Conservation (phyloP, 2,797 vertebrate species). For the Enteromius treurensis region DNA sequence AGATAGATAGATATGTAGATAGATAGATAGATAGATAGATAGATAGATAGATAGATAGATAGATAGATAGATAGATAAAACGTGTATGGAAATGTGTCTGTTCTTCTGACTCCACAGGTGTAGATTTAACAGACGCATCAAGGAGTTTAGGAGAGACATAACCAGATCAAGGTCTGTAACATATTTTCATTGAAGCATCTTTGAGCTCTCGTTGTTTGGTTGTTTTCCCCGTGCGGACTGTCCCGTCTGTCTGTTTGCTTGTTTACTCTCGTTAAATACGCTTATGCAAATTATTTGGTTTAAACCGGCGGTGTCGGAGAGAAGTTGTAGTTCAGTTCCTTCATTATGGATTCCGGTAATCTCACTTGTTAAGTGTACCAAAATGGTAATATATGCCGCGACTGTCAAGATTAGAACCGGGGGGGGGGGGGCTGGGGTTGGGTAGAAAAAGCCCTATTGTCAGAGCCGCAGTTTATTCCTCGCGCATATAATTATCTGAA, state of each 20-base stretch:
- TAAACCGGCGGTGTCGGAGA: slow-evolving; percentile 84
- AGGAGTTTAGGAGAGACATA: slow-evolving; percentile 56
- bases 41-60: neutral
- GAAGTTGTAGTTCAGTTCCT: slow-evolving; percentile 82
- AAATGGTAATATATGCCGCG: slow-evolving; percentile 87
- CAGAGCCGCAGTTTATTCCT: slow-evolving; percentile 74
- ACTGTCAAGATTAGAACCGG: slow-evolving; percentile 81
- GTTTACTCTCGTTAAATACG: slow-evolving; percentile 91
- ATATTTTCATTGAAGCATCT: slow-evolving; percentile 73
- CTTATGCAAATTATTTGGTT: slow-evolving; percentile 91
- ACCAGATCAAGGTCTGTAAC: slow-evolving; percentile 71
- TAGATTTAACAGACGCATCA: slow-evolving; percentile 57
- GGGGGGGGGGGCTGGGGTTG: slow-evolving; percentile 41
- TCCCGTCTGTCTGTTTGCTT: slow-evolving; percentile 87
- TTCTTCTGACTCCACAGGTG: slow-evolving; percentile 29
- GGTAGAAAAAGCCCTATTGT: slow-evolving; percentile 78
- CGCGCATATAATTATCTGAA: slow-evolving; percentile 73
- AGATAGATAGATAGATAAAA: neutral
- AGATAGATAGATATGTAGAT: too few relatives aligned
- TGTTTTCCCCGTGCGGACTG: slow-evolving; percentile 66
- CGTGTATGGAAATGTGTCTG: neutral
- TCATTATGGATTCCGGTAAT: slow-evolving; percentile 95
- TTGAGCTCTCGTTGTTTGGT: slow-evolving; percentile 52
- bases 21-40: neutral
- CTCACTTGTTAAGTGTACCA: slow-evolving; percentile 85